Percentiles rank a stretch among this genome's conserved stretches.
Conservation (phyloP, 2,797 vertebrate genomes). For the Lithobates sylvaticus region DNA sequence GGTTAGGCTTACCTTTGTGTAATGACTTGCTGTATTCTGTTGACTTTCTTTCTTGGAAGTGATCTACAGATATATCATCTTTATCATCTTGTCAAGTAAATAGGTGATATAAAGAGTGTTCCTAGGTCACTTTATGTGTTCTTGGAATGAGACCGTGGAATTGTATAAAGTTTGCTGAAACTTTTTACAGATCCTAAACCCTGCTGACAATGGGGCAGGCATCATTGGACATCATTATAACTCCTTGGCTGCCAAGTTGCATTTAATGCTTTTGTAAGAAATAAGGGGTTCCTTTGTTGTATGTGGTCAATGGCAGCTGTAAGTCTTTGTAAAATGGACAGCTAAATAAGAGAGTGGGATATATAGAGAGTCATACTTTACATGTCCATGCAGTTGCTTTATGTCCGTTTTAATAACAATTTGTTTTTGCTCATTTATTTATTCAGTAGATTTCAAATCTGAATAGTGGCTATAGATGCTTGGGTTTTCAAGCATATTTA, state of each 20-base stretch:
- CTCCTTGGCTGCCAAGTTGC: conserved; percentile 33
- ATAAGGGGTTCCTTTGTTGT: conserved; percentile 4
- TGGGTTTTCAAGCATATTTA: not conserved
- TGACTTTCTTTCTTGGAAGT: not conserved
- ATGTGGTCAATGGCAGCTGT: conserved; percentile 4
- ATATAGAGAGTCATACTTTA: not conserved
- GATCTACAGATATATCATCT: not conserved
- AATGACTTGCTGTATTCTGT: too few species aligned
- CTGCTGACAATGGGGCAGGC: conserved; percentile 13
- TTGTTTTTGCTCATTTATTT: not conserved
- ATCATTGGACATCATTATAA: conserved; percentile 37
- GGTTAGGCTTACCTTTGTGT: not conserved
- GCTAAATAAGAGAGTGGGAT: not conserved
- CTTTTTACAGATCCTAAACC: conserved; percentile 2
- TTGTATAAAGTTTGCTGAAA: conserved; percentile 6
- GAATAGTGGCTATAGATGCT: not conserved
- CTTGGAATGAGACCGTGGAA: not conserved
- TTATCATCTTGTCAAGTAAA: not conserved
- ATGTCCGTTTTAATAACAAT: not conserved
- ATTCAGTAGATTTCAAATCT: not conserved
- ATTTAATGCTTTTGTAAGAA: conserved; percentile 22
- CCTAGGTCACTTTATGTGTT: not conserved
- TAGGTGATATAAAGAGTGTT: not conserved
- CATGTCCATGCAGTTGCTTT: not conserved
- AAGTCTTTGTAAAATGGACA: conserved; percentile 6